Percentiles rank a stretch among this genome's conserved stretches.
phyloP scores from a whole-genome alignment of 1,140 invertebrate genomes.

The Grapholita molesta region DNA sequence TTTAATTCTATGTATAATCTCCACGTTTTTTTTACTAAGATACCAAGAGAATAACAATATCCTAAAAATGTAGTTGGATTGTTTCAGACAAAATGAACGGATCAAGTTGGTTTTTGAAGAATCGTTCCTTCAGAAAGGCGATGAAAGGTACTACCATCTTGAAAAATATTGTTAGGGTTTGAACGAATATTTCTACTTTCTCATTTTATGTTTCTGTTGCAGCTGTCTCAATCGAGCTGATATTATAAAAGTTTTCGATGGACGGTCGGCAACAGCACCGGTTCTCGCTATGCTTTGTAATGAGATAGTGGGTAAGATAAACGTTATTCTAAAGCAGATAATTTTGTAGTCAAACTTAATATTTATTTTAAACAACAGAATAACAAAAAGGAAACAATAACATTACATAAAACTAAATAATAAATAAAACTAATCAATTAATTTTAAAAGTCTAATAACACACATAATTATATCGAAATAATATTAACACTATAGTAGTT shows the following conservation, averaged over 20 bases:
- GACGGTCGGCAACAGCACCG: conserved; percentile 80
- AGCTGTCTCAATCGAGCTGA: conserved; percentile 91
- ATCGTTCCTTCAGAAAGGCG: conserved; percentile 82
- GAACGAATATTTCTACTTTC: conserved; percentile 3
- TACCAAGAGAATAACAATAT: neutral
- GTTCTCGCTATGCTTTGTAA: conserved; percentile 91
- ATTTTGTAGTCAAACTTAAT: no score
- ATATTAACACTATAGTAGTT: no score
- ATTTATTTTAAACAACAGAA: no score
- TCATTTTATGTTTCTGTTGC: conserved; percentile 59
- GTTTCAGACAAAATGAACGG: conserved; percentile 81
- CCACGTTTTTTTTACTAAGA: neutral
- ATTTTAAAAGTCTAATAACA: no score
- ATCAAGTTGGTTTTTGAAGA: conserved; percentile 83
- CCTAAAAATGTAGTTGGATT: conserved; percentile 26
- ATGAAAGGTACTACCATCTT: conserved; percentile 76
- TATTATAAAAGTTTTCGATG: conserved; percentile 89
- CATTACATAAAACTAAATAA: no score
- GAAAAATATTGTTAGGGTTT: neutral
- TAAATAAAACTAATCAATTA: no score
- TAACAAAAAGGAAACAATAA: no score
- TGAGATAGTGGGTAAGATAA: conserved; percentile 78
- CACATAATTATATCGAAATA: no score
- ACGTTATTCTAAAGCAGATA: no score
- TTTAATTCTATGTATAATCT: neutral